A percentile compares a stretch with the other conserved stretches of the same genome.
These are phyloP conservation scores for Tridacna gigas DNA, from an alignment of 2,888 invertebrate genomes.

Conservation along the genomic window DNA sequence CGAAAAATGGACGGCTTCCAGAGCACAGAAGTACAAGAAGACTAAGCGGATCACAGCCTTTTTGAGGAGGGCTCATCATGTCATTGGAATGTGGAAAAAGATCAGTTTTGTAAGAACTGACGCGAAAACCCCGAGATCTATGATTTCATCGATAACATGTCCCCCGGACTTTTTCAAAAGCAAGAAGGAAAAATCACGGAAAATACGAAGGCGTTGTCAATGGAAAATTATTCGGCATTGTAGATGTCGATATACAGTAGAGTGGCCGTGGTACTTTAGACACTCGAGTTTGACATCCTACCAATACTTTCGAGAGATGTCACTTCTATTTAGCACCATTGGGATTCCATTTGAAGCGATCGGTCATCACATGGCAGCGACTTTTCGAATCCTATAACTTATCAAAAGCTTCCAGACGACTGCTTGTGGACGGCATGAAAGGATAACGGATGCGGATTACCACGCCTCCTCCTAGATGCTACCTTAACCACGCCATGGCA, in stretches of 20 bases:
- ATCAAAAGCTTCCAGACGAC: constrained; percentile 29
- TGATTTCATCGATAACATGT: constrained; percentile 29
- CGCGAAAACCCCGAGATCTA: constrained; percentile 34
- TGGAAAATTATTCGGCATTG: constrained; percentile 41
- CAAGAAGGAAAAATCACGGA: constrained; percentile 32
- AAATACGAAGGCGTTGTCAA: constrained; percentile 21
- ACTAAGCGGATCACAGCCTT: constrained; percentile 20
- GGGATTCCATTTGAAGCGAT: constrained; percentile 48
- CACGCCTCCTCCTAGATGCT: constrained; percentile 61
- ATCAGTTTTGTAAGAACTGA: constrained; percentile 45
- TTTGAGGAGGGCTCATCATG: constrained; percentile 8
- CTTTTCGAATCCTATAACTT: constrained; percentile 31
- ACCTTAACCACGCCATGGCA: constrained; percentile 58
- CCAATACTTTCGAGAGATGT: constrained; percentile 51
- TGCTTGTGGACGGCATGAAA: constrained; percentile 52
- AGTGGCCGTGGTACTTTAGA: constrained; percentile 32
- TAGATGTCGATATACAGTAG: too few species aligned
- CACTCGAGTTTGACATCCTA: too few species aligned
- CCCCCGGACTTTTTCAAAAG: constrained; percentile 31
- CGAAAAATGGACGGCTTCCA: constrained; percentile 9
- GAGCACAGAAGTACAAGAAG: constrained; percentile 18
- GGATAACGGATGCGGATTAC: constrained; percentile 44
- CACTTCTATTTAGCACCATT: constrained; percentile 47
- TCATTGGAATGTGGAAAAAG: constrained; percentile 59
- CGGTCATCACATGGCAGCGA: constrained; percentile 51